Conservation (phyloP, 2,797 vertebrate species). For the Arnoldichthys spilopterus region DNA sequence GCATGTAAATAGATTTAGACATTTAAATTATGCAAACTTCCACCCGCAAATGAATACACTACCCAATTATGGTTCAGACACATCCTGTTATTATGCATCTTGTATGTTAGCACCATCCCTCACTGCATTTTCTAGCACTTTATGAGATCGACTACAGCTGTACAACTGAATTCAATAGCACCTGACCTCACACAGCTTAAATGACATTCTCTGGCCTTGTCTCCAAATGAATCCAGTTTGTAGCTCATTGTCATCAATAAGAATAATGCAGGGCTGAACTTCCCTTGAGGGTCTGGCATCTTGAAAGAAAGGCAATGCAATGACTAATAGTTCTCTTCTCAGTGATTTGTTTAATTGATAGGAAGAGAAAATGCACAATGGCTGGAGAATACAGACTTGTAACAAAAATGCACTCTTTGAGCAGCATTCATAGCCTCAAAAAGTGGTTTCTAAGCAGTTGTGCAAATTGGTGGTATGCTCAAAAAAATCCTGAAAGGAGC, state of each 20-base stretch:
- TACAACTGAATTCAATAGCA: slow-evolving; percentile 29
- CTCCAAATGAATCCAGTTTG: slow-evolving; percentile 45
- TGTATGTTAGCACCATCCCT: neutral
- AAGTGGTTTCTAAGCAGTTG: slow-evolving; percentile 27
- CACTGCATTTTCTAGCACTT: neutral
- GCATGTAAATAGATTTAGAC: too few species aligned
- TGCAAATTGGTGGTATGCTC: slow-evolving; percentile 25
- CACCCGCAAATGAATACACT: neutral
- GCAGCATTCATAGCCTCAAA: slow-evolving; percentile 8
- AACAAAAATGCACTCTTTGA: slow-evolving; percentile 4
- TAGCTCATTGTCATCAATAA: slow-evolving; percentile 46
- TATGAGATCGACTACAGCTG: slow-evolving; percentile 4
- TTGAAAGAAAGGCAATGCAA: slow-evolving; percentile 45
- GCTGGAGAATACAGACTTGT: slow-evolving; percentile 26
- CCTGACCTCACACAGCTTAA: slow-evolving; percentile 2
- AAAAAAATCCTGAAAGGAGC: slow-evolving; percentile 44
- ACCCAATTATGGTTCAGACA: neutral
- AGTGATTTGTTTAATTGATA: slow-evolving; percentile 54
- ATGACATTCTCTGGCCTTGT: slow-evolving; percentile 44
- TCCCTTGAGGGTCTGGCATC: slow-evolving; percentile 50
- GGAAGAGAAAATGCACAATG: slow-evolving; percentile 43
- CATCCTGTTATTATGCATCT: neutral
- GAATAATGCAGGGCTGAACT: slow-evolving; percentile 55
- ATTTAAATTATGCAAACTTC: slow-evolving; percentile 11
- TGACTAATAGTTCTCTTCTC: slow-evolving; percentile 37